Base-by-base conservation (phyloP, 2,888 invertebrate species). In the Ernsta delagoae region DNA sequence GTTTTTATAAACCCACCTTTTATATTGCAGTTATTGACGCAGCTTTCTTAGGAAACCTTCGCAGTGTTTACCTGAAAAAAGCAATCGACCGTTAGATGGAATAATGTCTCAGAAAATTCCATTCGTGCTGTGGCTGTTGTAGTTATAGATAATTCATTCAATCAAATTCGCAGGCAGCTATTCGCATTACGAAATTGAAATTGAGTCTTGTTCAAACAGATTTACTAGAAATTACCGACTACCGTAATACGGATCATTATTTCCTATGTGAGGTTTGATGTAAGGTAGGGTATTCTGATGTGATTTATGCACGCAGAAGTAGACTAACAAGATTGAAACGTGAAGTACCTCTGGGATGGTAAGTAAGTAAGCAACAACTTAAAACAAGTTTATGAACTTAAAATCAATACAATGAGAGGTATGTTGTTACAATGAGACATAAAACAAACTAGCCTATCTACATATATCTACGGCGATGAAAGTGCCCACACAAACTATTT, bases 181-280 rank as follows among this genome's bases (percentile, higher is more conserved):
- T 68, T 69, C 63, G 69, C 43, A 68, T 68, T 63, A 69, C 43
- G 69, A 63, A 69, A 69, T 59, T 64, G 69, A 63, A 69, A 63
- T 69, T 63, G 63, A 64, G 50, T 59, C 69, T 48, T 65, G 65
- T 65, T 64, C 63, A 68, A 69, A 69, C 63, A 69, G 31, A 65
- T 65, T 53, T 53, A 24, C 39, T 8, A 59, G 39, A 16, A 39
- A 12, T 39, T 59, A 41, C 59, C 43, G 48, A 50, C 65, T 59
- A 65, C 65, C 59, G 69, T 63, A 69, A 69, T 69, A 24, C 53
- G 53, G 43, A 34, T 36, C 56, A 62, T 67, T 6, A 67, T 63
- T 68, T 62, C 68, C 68, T 69, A 64, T 16, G 57, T 69, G 69
- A 64, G 59, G 50, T 69, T 43, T 64, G 69, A 63, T 59, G 63